Conservation (phyloP, 2,888 invertebrate genomes). For the Phorcus lineatus region DNA sequence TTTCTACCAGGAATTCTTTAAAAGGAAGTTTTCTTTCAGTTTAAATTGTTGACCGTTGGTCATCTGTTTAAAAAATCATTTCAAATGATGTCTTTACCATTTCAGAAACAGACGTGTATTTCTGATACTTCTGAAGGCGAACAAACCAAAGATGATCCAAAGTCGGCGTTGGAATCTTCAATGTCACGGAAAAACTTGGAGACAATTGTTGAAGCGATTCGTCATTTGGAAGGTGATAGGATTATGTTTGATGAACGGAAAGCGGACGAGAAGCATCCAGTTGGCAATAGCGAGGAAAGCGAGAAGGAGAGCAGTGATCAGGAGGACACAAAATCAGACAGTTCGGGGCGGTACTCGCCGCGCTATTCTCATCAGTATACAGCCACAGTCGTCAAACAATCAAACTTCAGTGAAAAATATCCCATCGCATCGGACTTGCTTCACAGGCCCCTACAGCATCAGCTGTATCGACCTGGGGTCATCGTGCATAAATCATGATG, state of each 20-base stretch:
- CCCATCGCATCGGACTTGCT: conserved; percentile 61
- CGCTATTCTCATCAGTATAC: conserved; percentile 34
- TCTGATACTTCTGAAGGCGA: not conserved
- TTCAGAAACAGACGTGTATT: no score
- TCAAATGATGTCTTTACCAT: no score
- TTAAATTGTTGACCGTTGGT: no score
- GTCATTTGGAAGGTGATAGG: conserved; percentile 93
- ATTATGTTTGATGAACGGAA: conserved; percentile 41
- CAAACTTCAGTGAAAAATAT: conserved; percentile 56
- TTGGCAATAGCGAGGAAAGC: conserved; percentile 55
- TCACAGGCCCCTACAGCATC: conserved; percentile 59
- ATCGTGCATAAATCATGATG: conserved; percentile 59
- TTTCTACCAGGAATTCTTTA: no score
- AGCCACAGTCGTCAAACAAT: conserved; percentile 27
- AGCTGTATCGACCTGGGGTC: conserved; percentile 66
- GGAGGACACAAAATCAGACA: conserved; percentile 61
- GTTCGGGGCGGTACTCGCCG: conserved; percentile 59
- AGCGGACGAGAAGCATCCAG: conserved; percentile 26
- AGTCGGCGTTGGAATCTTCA: conserved; percentile 41
- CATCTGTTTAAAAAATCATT: no score
- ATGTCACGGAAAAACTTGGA: conserved; percentile 95
- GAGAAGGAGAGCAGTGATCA: conserved; percentile 62
- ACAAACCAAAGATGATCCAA: not conserved
- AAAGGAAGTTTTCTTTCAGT: no score
- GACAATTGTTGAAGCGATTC: conserved; percentile 98